These are phyloP conservation scores for Aphelocoma coerulescens DNA, from an alignment of 2,113 vertebrate genomes.

Conservation along the genomic window DNA sequence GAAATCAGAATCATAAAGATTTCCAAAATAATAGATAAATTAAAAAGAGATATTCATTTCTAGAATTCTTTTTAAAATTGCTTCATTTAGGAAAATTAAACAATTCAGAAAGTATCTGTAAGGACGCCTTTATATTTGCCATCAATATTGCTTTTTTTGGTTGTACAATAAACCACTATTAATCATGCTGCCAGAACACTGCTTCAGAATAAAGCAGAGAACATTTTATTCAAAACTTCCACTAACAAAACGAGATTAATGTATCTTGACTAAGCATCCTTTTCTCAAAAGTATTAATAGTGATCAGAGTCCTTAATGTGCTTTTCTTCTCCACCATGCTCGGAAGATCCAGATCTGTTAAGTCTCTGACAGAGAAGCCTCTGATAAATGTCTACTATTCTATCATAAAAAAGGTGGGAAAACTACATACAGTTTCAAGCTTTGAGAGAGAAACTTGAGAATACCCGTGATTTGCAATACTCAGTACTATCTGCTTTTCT, in stretches of 20 bases:
- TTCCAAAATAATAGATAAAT: not conserved
- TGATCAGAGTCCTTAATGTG: not conserved
- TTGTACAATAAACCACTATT: not conserved
- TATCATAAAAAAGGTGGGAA: not conserved
- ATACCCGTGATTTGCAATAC: not conserved
- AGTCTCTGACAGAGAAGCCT: not conserved
- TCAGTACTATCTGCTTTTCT: not conserved
- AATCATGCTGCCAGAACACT: not conserved
- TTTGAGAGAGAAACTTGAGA: not conserved
- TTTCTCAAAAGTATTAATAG: not conserved
- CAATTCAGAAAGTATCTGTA: not conserved
- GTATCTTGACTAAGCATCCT: not conserved
- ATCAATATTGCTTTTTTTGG: not conserved
- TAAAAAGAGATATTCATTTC: not conserved
- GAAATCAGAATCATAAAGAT: not conserved
- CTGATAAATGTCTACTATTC: not conserved
- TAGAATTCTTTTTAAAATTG: not conserved
- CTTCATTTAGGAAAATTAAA: not conserved
- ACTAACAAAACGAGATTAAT: not conserved
- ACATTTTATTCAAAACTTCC: not conserved
- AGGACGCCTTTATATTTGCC: not conserved
- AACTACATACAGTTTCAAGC: not conserved
- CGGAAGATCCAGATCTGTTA: rapidly evolving
- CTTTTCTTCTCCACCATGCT: not conserved
- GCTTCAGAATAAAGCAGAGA: not conserved